A percentile compares a stretch with the other conserved stretches of the same genome.
These are phyloP conservation scores for Drosophila funebris DNA, from an alignment of 1,140 invertebrate species.

Conservation along the genomic window DNA sequence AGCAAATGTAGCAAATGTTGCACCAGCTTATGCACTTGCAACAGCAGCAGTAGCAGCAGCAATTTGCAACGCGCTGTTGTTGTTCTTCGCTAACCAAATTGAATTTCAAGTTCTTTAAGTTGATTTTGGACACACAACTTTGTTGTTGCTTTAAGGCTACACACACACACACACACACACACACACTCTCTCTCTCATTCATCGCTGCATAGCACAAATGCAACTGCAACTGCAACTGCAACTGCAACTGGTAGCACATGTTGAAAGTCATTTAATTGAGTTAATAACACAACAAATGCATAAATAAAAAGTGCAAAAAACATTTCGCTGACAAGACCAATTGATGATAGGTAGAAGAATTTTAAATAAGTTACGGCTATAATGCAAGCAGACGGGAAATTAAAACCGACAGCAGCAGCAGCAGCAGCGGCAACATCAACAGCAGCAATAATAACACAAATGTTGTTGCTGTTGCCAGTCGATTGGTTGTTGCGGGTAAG, in stretches of 20 bases:
- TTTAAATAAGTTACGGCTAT: slow-evolving; percentile 65
- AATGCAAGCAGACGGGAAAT: slow-evolving; percentile 67
- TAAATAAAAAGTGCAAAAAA: not conserved
- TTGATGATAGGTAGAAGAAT: slow-evolving; percentile 57
- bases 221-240: not conserved
- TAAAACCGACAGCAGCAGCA: slow-evolving; percentile 53
- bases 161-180: not conserved
- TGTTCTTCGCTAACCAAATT: slow-evolving; percentile 27
- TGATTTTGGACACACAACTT: slow-evolving; percentile 11
- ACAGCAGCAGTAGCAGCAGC: slow-evolving; percentile 9
- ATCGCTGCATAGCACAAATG: not conserved
- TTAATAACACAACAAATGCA: slow-evolving; percentile 42
- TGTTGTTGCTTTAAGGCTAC: slow-evolving; percentile 47
- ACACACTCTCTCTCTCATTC: not conserved
- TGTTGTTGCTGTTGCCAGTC: slow-evolving; percentile 16
- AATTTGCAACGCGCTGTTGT: slow-evolving; percentile 23
- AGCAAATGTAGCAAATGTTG: slow-evolving; percentile 18
- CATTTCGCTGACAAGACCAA: slow-evolving; percentile 60
- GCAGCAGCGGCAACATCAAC: slow-evolving; percentile 8
- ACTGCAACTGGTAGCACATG: slow-evolving; percentile 24
- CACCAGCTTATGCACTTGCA: slow-evolving; percentile 9
- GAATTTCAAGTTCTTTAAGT: slow-evolving; percentile 21
- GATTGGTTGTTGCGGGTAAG: not conserved
- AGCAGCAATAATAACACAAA: slow-evolving; percentile 15
- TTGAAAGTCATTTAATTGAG: slow-evolving; percentile 27